A percentile compares a stretch with the other conserved stretches of the same genome.
phyloP scores from a whole-genome alignment of 2,797 vertebrate genomes.

The Xenopus petersii region DNA sequence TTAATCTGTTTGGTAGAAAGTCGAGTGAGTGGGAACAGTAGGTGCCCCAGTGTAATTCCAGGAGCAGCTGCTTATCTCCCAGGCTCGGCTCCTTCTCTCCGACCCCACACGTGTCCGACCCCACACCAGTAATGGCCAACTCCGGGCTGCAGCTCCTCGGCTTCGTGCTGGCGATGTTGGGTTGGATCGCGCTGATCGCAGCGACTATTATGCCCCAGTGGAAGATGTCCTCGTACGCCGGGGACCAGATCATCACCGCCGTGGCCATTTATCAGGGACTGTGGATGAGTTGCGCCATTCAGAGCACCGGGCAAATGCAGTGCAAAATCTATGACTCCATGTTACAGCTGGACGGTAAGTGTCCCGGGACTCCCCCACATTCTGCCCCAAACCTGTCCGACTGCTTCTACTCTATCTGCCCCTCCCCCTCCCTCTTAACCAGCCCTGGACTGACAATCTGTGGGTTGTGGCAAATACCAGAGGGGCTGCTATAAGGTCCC shows the following conservation, averaged over 20 bases:
- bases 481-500: too few species aligned
- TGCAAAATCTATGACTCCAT: conserved; percentile 88
- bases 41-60: too few species aligned
- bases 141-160: conserved; percentile 83
- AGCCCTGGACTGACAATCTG: too few species aligned
- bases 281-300: conserved; percentile 87
- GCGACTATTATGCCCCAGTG: conserved; percentile 85
- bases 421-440: too few species aligned
- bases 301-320: conserved; percentile 83
- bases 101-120: not conserved
- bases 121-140: conserved; percentile 73
- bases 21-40: too few species aligned
- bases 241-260: conserved; percentile 86
- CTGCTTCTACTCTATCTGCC: not conserved
- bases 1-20: not conserved
- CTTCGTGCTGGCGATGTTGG: conserved; percentile 76
- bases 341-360: conserved; percentile 79
- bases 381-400: not conserved
- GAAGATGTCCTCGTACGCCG: conserved; percentile 84
- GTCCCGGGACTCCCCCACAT: not conserved
- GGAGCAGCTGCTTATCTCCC: not conserved
- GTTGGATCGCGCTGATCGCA: conserved; percentile 75
- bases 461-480: too few species aligned
- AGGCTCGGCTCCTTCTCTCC: not conserved
- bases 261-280: conserved; percentile 85